Base-by-base conservation (phyloP, 2,113 vertebrate genomes). In the Gopherus evgoodei region DNA sequence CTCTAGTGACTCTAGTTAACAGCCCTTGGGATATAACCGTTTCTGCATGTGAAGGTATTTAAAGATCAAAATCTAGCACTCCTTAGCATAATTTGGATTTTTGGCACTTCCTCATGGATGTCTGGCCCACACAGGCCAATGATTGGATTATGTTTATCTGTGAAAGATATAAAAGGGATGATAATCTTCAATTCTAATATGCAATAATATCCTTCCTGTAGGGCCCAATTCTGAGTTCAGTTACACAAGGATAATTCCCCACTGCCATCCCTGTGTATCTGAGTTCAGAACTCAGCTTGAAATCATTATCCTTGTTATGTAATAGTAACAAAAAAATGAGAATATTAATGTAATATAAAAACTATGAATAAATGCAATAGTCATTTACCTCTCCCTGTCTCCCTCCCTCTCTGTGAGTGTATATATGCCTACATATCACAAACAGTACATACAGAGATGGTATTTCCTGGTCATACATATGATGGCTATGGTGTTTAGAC, bases 31-130 rank as follows among this genome's bases (percentile, higher is more conserved):
- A 25, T 47, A 47, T 7, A 90, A 1, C 5, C 21, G 25, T 4
- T 17, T 19, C 54, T 53, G 56, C 11, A 6, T n/a, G 8, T 0
- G 3, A 53, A n/a, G 44, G 4, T 57, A 13, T 21, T 24, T 1
- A 25, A 52, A 25, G 11, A 9, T 8, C 11, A 47, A 25, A 59
- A 11, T 62, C 47, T 38, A 31, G 22, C 52, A 38, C 65, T 72
- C 35, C 4, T 38, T 72, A 80, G 21, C 1, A 1, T 72, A 19
- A 65, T 91, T 91, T 49, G 59, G 24, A 42, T 75, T 53, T 83
- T 13, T 57, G 35, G n/a, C 47, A 47, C 35, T 14, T 27, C 5
- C 75, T 27, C 3, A 17, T 5, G 25, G 6, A 2, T 59, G 54
- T 29, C 54, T 53, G 24, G 38, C 42, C 25, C 81, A 29, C 12